These are phyloP conservation scores for Tenodera sinensis DNA, from an alignment of 2,888 invertebrate genomes.

Conservation along the genomic window DNA sequence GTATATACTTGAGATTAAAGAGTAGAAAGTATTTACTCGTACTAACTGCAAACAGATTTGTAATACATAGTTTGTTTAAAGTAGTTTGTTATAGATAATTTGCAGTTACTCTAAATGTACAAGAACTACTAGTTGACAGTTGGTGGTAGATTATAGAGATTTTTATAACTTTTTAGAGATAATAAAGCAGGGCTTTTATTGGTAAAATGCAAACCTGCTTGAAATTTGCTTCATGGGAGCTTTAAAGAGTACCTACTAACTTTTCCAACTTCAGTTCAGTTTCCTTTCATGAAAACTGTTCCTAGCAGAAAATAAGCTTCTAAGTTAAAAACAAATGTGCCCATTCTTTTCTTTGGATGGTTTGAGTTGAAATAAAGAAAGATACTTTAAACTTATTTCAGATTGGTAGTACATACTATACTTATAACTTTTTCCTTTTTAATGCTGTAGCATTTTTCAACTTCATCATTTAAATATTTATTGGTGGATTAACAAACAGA, in stretches of 20 bases:
- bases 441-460: neutral
- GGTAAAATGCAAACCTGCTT: neutral
- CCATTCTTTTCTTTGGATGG: neutral
- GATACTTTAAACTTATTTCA: neutral
- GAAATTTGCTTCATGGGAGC: neutral
- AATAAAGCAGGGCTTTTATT: neutral
- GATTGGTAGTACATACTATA: too few species aligned
- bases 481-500: too few species aligned
- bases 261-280: neutral
- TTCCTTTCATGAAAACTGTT: neutral
- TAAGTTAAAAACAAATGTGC: neutral
- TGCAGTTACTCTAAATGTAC: neutral
- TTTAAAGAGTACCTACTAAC: neutral
- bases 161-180: neutral
- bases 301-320: too few species aligned
- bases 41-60: neutral
- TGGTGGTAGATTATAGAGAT: neutral
- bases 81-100: neutral
- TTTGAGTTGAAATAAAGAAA: neutral
- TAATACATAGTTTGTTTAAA: neutral
- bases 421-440: neutral
- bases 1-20: neutral
- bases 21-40: neutral
- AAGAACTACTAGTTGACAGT: neutral
- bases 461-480: too few species aligned